Evolutionary conservation across 2,797 vertebrate species (phyloP).

Genomic region (Acrossocheilus wenchowensis): DNA sequence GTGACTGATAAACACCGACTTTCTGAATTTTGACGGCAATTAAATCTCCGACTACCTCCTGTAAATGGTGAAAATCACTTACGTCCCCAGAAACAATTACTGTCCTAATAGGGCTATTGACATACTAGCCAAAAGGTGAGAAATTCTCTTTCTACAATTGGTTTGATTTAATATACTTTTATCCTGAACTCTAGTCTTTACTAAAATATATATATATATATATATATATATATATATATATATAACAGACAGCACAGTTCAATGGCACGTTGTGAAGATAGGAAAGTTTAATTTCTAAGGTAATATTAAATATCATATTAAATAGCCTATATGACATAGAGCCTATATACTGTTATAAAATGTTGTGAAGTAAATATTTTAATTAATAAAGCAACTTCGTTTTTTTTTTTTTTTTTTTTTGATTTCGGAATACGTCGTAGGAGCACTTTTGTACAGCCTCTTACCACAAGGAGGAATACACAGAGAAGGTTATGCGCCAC

Average conservation of each 20-base stretch:
- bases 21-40: no score
- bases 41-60: no score
- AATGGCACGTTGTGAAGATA: background rate
- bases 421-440: background rate
- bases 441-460: constrained; percentile 50
- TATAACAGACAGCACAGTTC: background rate
- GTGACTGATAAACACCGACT: no score
- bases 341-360: background rate
- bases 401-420: background rate
- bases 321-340: no score
- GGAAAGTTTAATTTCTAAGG: background rate
- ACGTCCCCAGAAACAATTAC: no score
- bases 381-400: background rate
- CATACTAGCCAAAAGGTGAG: background rate
- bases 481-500: constrained; percentile 48
- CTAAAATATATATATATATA: no score
- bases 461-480: constrained; percentile 64
- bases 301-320: background rate
- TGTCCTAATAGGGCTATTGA: no score
- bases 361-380: no score
- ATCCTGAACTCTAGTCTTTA: background rate
- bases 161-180: background rate
- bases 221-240: background rate
- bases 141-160: background rate
- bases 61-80: no score